Base-by-base conservation (phyloP, 2,888 invertebrate species). In the Prosapia bicincta region DNA sequence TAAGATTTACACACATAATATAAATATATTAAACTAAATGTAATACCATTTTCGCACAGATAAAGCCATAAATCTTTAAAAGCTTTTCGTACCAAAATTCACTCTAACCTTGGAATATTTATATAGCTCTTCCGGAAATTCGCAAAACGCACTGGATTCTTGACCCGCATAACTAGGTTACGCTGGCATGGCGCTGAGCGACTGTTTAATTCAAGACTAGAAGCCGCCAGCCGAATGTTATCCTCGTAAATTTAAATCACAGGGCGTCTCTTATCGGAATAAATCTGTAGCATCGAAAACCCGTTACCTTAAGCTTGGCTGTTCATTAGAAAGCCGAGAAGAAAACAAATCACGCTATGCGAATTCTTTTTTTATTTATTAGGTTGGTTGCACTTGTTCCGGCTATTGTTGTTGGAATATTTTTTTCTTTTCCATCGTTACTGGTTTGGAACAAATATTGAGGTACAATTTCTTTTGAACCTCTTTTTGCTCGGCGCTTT, bases 301-400 rank as follows among this genome's bases (percentile, higher is more conserved):
- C 54, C 54, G 54, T 54, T 54, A 54, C 20, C 20, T 20, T 1
- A 6, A 20, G 30, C 30, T n/a, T n/a, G n/a, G 9, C 38, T 38
- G 54, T 54, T 54, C 54, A 54, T 54, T 54, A 54, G 54, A 54
- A 54, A 54, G 54, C 54, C 54, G 54, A 54, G 54, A 54, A 54
- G 54, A 20, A 54, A 54, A 54, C 54, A 54, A 54, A 54, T 54
- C 54, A 54, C n/a, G 54, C 20, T n/a, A 54, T 20, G 20, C 20
- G 54, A 54, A 13, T n/a, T 38, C 38, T 38, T 38, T 54, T 54
- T 54, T 54, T 54, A 54, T 54, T 54, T 54, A 54, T 54, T 54
- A 54, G 54, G n/a, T 54, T 9, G 54, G 54, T 54, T 20, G 20
- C 20, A 20, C 20, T 5, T 54, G 54, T 54, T 54, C 20, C 3